Base-by-base conservation (phyloP, 2,888 invertebrate genomes). In the Xestia ashworthii region DNA sequence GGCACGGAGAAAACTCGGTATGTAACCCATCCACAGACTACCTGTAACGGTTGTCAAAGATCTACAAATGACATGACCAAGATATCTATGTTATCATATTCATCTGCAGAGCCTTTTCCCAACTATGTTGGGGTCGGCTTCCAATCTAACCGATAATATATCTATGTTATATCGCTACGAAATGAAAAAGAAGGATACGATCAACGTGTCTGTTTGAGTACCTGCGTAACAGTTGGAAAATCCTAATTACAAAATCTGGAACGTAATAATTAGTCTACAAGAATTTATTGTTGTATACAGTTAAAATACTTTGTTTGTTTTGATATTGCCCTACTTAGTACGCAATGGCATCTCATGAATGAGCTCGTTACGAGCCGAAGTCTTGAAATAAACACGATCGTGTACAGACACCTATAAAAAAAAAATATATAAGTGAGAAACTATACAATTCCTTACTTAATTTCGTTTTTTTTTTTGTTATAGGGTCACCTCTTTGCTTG, bases 261-360 rank as follows among this genome's bases (percentile, higher is more conserved):
- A 62, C 11, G n/a, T 22, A 41, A 4, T 25, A 73, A 50, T n/a
- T 74, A 62, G n/a, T 64, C 12, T 9, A 16, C 32, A n/a, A n/a
- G n/a, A 75, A 64, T 64, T 53, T 76, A 44, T 53, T 71, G 6
- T 38, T 64, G 44, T 75, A n/a, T 50, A 53, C 50, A 19, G 9
- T n/a, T 44, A n/a, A 64, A 38, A 1, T 25, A 14, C 1, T 32
- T 3, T 76, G 53, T 76, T 76, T 65, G 16, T 75, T 76, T 76
- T 19, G n/a, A 44, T 32, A n/a, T 38, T 53, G 64, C 5, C 53
- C 53, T 16, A 44, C 9, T 75, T 75, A 75, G 62, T 46, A 53
- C 9, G 8, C 14, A 32, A 41, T 74, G 32, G 25, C 44, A 75
- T 65, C 9, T 46, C 14, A 75, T 22, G 65, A 46, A 65, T 48